phyloP scores from a whole-genome alignment of 2,113 vertebrate species.

The Lepus europaeus region DNA sequence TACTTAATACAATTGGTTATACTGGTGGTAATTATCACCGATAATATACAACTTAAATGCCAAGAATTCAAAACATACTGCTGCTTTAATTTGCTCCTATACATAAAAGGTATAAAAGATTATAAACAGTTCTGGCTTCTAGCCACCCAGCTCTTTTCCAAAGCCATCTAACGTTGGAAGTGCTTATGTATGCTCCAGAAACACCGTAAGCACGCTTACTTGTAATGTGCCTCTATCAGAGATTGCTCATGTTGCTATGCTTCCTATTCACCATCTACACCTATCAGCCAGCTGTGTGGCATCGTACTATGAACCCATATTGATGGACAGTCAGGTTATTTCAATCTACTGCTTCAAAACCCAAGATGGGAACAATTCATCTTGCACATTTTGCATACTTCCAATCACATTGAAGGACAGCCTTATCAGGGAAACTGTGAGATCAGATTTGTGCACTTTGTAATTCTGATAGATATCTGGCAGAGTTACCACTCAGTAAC shows the following conservation, averaged over 20 bases:
- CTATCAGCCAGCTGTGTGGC: not conserved
- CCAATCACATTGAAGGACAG: not conserved
- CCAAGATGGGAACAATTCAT: not conserved
- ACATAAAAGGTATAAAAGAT: slow-evolving; percentile 15
- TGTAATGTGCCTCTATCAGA: slow-evolving; percentile 10
- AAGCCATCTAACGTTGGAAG: not conserved
- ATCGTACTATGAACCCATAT: not conserved
- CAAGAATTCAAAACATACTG: slow-evolving; percentile 23
- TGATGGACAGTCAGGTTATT: not conserved
- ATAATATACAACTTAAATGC: slow-evolving; percentile 12
- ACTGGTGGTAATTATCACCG: not conserved
- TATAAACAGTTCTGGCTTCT: not conserved
- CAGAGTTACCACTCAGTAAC: not conserved
- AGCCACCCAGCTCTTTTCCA: not conserved
- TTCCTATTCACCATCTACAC: not conserved
- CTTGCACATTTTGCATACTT: not conserved
- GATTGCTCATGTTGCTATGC: not conserved
- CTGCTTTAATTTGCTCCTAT: slow-evolving; percentile 14
- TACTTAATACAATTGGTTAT: not conserved
- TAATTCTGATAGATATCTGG: slow-evolving; percentile 8
- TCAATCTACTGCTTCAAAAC: slow-evolving; percentile 10
- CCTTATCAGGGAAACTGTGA: not conserved
- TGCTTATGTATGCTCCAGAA: slow-evolving; percentile 10
- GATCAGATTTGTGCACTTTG: not conserved
- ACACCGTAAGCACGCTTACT: not conserved